phyloP scores from a whole-genome alignment of 2,888 invertebrate species.

The Epinotia bilunana region DNA sequence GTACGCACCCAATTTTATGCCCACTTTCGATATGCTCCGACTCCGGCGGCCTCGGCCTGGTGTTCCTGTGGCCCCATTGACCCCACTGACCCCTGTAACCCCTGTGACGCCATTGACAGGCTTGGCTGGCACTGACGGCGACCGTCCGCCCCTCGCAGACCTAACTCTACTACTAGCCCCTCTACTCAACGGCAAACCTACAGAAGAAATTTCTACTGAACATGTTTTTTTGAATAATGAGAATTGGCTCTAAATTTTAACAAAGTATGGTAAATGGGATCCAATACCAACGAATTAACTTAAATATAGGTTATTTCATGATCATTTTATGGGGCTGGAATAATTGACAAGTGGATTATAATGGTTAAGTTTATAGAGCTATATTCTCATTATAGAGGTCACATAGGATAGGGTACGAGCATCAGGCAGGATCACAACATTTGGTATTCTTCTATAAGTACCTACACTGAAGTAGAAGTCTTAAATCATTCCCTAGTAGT shows the following conservation, averaged over 20 bases:
- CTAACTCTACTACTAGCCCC: slow-evolving; percentile 85
- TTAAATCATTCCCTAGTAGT: slow-evolving; percentile 33
- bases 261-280: neutral
- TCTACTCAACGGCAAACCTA: slow-evolving; percentile 87
- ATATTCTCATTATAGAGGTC: slow-evolving; percentile 52
- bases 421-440: slow-evolving; percentile 74
- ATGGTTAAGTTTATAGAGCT: slow-evolving; percentile 55
- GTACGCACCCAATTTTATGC: slow-evolving; percentile 84
- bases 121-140: slow-evolving; percentile 78
- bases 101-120: slow-evolving; percentile 52
- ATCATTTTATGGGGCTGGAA: neutral
- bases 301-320: neutral
- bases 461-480: slow-evolving; percentile 36
- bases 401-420: slow-evolving; percentile 62
- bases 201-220: slow-evolving; percentile 74
- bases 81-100: slow-evolving; percentile 54
- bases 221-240: slow-evolving; percentile 59
- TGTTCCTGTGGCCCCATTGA: slow-evolving; percentile 61
- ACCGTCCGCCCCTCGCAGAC: slow-evolving; percentile 79
- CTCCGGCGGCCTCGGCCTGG: slow-evolving; percentile 74
- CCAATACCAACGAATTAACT: neutral
- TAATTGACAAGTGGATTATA: neutral
- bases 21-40: slow-evolving; percentile 81
- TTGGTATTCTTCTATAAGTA: slow-evolving; percentile 47
- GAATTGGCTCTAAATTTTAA: slow-evolving; percentile 61